Base-by-base conservation (phyloP, 2,888 invertebrate genomes). In the Caenorhabditis auriculariae region DNA sequence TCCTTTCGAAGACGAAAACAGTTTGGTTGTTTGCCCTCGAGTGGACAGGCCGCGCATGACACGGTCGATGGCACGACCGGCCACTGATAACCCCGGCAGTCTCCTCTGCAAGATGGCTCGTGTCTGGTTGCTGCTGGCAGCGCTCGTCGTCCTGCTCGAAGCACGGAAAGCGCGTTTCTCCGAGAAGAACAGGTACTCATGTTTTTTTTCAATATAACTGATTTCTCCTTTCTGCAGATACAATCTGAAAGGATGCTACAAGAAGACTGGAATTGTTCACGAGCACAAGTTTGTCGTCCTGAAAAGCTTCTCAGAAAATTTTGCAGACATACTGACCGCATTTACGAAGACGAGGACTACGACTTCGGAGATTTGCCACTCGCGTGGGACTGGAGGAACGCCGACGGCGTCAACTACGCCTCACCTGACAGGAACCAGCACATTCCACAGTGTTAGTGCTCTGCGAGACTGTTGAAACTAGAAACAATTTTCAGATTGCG, bases 371-470 rank as follows among this genome's bases (percentile, higher is more conserved):
- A 68, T 5, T 60, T 83, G 19, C 84, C 84, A n/a, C 65, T 74
- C 19, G 54, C 49, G 9, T 83, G 80, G 81, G 85, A 85, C 64
- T 85, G 84, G 84, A 74, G 84, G 62, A 83, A 85, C 69, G 76
- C 81, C 9, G 77, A 81, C 57, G 84, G 84, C 19, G 70, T 75
- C 37, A 84, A 84, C 72, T 85, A 82, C 65, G 82, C 74, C 26
- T 83, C 83, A 29, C 80, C 82, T 9, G 84, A 83, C 17, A 72
- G 85, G 48, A 85, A 85, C 62, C 85, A 85, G 63, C 85, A 85
- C 67, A 85, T 85, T 53, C 85, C 85, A 49, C 67, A 71, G 51
- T 73, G 72, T 72, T 32, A 54, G 66, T 57, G n/a, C n/a, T n/a
- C n/a, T n/a, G n/a, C n/a, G 4, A 4, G 7, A 23, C 27, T 29